Evolutionary conservation across 1,140 invertebrate species (phyloP), one percentile per base, ranked within the genome.

Genomic region (Ooceraea biroi): DNA sequence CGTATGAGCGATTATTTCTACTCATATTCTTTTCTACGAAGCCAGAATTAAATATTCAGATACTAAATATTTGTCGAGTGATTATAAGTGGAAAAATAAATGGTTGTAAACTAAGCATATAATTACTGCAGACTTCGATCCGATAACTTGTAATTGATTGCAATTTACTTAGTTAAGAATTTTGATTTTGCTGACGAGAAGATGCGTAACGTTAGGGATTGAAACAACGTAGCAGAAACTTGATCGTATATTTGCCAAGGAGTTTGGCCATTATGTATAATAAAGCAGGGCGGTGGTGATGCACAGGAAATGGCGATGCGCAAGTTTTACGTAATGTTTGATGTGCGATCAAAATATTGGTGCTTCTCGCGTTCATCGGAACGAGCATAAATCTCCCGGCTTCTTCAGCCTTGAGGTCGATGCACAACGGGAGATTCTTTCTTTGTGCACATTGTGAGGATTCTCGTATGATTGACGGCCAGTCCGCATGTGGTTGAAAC

Each of bases 331-430:
- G 48, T 50, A 86, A 87, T 83, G 58, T 3, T 19, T 10, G 14
- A 10, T 4, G 25, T 30, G 66, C 84, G 80, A 48, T 84, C 72
- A 55, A 77, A 73, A 84, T 78, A 84, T 50, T 63, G 46, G 14
- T 36, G 66, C 14, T 27, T 25, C 27, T 71, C 41, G 84, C 65
- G 68, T 82, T 84, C 41, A 50, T 58, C n/a, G 14, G 46, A 19
- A 48, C 12, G 60, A 4, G 60, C 66, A 55, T 84, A 69, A 86
- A 86, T 88, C 86, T 86, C 11, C 36, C 8, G 22, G 14, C n/a
- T 36, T 77, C 46, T 58, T 60, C 30, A 41, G 60, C 78, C 44
- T 63, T 44, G 65, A 76, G 60, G 44, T 55, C 19, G 52, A 77
- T 50, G 50, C 55, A 46, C 50, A 61, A 71, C 63, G 27, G 14